phyloP scores from a whole-genome alignment of 2,113 vertebrate species.

The Pelusios castaneus region DNA sequence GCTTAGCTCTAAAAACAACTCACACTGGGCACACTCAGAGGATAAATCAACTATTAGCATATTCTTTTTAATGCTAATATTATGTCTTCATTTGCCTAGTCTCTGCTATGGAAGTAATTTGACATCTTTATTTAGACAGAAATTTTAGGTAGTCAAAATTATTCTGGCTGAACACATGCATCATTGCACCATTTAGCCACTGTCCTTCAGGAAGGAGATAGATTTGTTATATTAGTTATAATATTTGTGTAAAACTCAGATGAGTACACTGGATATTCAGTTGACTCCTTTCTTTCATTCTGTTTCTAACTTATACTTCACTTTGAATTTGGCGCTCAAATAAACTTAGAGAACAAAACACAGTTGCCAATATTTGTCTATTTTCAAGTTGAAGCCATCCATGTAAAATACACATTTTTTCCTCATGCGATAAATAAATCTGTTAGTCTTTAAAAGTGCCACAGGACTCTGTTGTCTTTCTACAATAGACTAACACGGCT shows the following conservation, averaged over 20 bases:
- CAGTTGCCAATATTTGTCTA: rapidly evolving
- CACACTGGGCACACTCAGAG: rapidly evolving
- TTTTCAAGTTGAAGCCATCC: neutral
- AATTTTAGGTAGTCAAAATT: neutral
- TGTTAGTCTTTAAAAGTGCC: too few relatives aligned
- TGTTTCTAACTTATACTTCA: neutral
- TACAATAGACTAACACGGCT: too few relatives aligned
- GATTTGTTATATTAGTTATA: neutral
- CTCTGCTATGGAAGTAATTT: neutral
- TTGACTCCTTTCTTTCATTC: neutral
- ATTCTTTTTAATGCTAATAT: neutral
- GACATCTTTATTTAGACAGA: neutral
- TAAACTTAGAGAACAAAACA: neutral
- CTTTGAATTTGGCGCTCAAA: neutral
- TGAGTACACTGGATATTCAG: rapidly evolving
- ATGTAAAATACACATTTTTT: neutral
- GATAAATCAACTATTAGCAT: neutral
- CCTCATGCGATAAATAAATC: too few relatives aligned
- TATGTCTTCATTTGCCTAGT: neutral
- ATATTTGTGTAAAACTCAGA: neutral
- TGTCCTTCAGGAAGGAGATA: neutral
- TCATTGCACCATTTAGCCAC: neutral
- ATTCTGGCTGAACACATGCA: neutral
- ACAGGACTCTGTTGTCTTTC: too few relatives aligned
- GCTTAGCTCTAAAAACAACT: neutral